These are phyloP conservation scores for Platycnemis pennipes DNA, from an alignment of 2,888 invertebrate species.

Conservation along the genomic window DNA sequence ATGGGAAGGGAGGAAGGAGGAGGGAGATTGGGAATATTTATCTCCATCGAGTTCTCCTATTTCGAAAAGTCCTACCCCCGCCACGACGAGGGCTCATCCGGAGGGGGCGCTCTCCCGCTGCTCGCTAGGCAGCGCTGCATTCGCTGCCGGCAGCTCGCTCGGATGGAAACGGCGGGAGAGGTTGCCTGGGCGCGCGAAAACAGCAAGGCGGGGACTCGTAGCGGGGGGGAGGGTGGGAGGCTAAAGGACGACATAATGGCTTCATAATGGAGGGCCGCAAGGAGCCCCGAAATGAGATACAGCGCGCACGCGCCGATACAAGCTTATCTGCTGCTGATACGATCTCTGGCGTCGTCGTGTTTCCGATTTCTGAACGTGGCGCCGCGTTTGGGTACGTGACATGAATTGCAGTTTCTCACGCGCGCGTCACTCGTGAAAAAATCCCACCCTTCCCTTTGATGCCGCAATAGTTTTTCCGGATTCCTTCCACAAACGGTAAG, in stretches of 20 bases:
- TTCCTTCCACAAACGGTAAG: too few species aligned
- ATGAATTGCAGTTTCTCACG: too few species aligned
- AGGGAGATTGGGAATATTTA: too few species aligned
- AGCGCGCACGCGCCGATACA: background rate
- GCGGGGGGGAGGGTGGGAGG: background rate
- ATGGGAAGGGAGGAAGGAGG: too few species aligned
- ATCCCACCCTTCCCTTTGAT: too few species aligned
- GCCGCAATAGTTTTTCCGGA: too few species aligned
- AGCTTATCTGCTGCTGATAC: background rate
- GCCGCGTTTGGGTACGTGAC: too few species aligned
- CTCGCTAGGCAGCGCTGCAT: background rate
- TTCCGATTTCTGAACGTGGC: too few species aligned
- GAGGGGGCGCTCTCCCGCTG: background rate
- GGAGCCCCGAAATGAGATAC: background rate
- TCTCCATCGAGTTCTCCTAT: too few species aligned
- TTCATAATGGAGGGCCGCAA: slow-evolving; percentile 17
- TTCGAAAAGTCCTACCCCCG: too few species aligned
- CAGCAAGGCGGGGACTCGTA: slow-evolving; percentile 13
- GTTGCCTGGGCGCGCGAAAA: slow-evolving; percentile 50
- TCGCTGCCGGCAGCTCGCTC: slow-evolving; percentile 21
- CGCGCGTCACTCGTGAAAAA: too few species aligned
- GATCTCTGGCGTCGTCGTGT: background rate
- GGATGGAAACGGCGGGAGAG: background rate
- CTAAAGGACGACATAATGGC: background rate
- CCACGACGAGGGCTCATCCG: too few species aligned